Base-by-base conservation (phyloP, 1,140 invertebrate species). In the Triops cancriformis region DNA sequence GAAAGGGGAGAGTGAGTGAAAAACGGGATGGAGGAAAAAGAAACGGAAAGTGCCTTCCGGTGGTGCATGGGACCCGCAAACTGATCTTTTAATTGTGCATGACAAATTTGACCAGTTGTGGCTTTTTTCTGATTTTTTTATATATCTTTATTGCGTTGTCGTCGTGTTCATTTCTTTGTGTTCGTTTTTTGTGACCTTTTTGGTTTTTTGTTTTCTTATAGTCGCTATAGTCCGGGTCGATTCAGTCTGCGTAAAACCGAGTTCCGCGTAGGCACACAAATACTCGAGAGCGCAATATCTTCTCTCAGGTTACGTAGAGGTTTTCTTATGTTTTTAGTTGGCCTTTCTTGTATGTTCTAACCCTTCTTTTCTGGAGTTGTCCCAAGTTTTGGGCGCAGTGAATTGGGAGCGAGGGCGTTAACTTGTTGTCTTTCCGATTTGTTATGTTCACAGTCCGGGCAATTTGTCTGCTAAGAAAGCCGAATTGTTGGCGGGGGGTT, bases 401-500 rank as follows among this genome's bases (percentile, higher is more conserved):
- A 23, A 64, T 64, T 7, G 31, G 14, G 51, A 64, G 51, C 73
- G 73, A n/a, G 27, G 73, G 27, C 18, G 31, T 74, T 74, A 74
- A 41, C 26, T 6, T 74, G 26, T 45, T 72, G 64, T 45, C 28
- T 4, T 23, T 80, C 75, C 82, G 80, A 80, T 79, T 87, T 88
- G 73, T 85, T 37, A 7, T 37, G 31, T 37, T 37, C 7, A 37
- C 31, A 94, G 93, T 85, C 90, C 92, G 18, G 90, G 90, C 73
- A 90, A 91, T 85, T 88, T 94, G 83, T 92, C 92, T 27, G 90
- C 91, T 37, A 94, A 94, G 84, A 95, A 95, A 82, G 94, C 93
- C 0, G 94, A 96, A 85, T 85, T 95, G 45, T 89, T 95, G 45
- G 91, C 94, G 83, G 93, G 93, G 26, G 92, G 93, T 42, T 86